Base-by-base conservation (phyloP, 2,888 invertebrate genomes). In the Polyploca ridens region DNA sequence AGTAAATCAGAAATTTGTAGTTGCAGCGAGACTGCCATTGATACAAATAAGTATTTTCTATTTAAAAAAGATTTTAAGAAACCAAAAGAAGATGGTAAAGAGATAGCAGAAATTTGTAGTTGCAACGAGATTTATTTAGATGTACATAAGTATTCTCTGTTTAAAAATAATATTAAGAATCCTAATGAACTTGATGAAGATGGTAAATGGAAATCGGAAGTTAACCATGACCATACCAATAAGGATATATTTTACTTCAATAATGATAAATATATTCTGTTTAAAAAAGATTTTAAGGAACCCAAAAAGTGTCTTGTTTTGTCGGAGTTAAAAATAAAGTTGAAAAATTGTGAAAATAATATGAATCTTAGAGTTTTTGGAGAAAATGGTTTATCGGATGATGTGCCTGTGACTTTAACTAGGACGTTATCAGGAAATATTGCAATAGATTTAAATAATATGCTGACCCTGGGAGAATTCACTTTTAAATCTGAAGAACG, bases 351-450 rank as follows among this genome's bases (percentile, higher is more conserved):
- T 1, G 68, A 65, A 60, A 60, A 46, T 16, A 61, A 64, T 44
- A 58, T 77, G 0, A 33, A 33, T 33, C 35, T 84, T 8, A 75
- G 71, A 66, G 62, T 86, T 38, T 27, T 71, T 64, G 69, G 66
- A 11, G 66, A 72, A 64, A 76, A 76, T 67, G 76, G 74, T 62
- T 33, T 63, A 10, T 62, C 65, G 2, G 74, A 67, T 63, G 54
- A 73, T 61, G 66, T 78, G 10, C 62, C 70, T 14, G 72, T 74
- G 62, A 60, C 68, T 13, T 16, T 87, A 14, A 76, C 66, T 58
- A 79, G 69, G 64, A 83, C 82, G 4, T 58, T 64, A 19, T 82
- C 82, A n/a, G 82, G 79, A 38, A 78, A 73, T 58, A 63, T 83
- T 65, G 79, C 75, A 19, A 61, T 83, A 41, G 70, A 79, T 68